These are phyloP conservation scores for Scleropages formosus DNA, from an alignment of 2,797 vertebrate species.

Conservation along the genomic window DNA sequence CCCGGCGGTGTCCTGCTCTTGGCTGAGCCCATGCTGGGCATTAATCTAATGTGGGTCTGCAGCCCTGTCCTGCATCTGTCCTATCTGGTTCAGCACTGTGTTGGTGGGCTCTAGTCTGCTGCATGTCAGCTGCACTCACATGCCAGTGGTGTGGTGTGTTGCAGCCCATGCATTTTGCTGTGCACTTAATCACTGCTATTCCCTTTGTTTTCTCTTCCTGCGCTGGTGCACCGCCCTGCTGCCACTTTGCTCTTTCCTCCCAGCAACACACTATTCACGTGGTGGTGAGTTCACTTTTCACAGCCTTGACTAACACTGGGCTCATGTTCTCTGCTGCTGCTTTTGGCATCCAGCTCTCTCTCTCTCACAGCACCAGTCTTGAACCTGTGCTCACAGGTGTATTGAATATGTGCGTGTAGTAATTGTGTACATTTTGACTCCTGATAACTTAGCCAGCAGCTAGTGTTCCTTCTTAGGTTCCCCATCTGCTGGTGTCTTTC, in stretches of 20 bases:
- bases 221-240: conserved; percentile 89
- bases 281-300: conserved; percentile 92
- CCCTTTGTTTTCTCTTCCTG: conserved; percentile 80
- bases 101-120: conserved; percentile 25
- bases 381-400: too few relatives aligned
- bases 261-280: conserved; percentile 99
- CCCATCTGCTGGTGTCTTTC: too few relatives aligned
- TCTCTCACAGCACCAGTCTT: too few relatives aligned
- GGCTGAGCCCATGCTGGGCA: conserved; percentile 12
- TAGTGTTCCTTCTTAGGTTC: too few relatives aligned
- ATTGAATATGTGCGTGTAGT: too few relatives aligned
- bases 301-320: conserved; percentile 52
- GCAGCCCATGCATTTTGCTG: conserved; percentile 53
- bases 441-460: too few relatives aligned
- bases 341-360: conserved; percentile 41
- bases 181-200: conserved; percentile 59
- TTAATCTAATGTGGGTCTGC: conserved; percentile 15
- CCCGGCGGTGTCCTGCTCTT: too few relatives aligned
- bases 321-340: conserved; percentile 46
- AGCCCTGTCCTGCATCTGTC: conserved; percentile 12
- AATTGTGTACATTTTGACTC: too few relatives aligned
- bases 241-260: conserved; percentile 82
- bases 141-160: conserved; percentile 45
- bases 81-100: conserved; percentile 1
- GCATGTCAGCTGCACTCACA: conserved; percentile 21